phyloP scores from a whole-genome alignment of 1,140 invertebrate species.

The Caenorhabditis tropicalis region DNA sequence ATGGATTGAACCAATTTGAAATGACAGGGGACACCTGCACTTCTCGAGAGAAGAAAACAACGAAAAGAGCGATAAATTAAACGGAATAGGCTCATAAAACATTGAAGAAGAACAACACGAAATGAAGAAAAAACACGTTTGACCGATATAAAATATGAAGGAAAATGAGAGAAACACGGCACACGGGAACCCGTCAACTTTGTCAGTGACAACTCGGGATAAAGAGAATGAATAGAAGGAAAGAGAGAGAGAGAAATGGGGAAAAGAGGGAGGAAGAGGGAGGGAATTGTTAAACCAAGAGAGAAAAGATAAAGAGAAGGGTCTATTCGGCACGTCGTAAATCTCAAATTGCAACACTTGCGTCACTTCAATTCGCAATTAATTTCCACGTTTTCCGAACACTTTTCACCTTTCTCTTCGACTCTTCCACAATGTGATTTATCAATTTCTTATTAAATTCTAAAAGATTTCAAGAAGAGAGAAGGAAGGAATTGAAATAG shows the following conservation, averaged over 20 bases:
- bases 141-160: conserved; percentile 42
- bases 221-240: neutral
- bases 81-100: neutral
- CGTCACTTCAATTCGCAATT: conserved; percentile 38
- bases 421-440: neutral
- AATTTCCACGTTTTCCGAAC: conserved; percentile 22
- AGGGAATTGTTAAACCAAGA: neutral
- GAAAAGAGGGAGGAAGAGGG: neutral
- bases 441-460: neutral
- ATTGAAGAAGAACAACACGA: conserved; percentile 5
- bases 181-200: neutral
- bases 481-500: too few relatives aligned
- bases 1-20: neutral
- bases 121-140: neutral
- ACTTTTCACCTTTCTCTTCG: neutral
- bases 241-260: neutral
- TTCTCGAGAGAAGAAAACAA: neutral
- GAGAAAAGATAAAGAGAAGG: neutral
- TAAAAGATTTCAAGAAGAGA: neutral
- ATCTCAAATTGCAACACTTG: conserved; percentile 42
- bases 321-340: conserved; percentile 25
- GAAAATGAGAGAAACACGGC: neutral
- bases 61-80: neutral
- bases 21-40: conserved; percentile 24
- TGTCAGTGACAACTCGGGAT: neutral